Evolutionary conservation across 2,888 invertebrate species (phyloP).

Genomic region (Caenorhabditis auriculariae): DNA sequence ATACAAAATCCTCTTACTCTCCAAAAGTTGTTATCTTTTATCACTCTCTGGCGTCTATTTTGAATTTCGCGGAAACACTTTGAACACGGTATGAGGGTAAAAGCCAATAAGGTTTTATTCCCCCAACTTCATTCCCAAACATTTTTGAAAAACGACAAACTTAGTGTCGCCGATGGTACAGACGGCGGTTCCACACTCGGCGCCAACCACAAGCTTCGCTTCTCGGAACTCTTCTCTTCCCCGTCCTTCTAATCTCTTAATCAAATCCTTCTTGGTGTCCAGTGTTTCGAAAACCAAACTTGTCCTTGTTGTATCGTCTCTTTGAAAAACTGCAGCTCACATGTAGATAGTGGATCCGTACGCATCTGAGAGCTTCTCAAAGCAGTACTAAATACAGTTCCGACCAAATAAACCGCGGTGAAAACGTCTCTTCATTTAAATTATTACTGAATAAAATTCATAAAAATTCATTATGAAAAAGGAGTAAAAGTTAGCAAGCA

Average conservation of each 20-base stretch:
- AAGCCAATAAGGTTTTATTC: no score
- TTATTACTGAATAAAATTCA: background rate
- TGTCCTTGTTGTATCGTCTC: constrained; percentile 11
- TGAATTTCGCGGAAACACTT: no score
- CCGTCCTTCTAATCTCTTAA: constrained; percentile 43
- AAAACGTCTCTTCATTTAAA: background rate
- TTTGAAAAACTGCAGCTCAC: constrained; percentile 20
- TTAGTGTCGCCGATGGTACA: constrained; percentile 46
- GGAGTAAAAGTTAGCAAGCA: background rate
- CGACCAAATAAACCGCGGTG: no score
- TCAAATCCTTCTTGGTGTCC: background rate
- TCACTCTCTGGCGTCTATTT: no score
- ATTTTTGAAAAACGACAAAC: constrained; percentile 7
- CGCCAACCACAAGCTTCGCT: constrained; percentile 38
- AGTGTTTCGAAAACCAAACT: background rate
- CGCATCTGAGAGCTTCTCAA: constrained; percentile 14
- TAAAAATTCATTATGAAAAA: constrained; percentile 2
- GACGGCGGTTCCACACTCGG: constrained; percentile 43
- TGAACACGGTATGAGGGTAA: no score
- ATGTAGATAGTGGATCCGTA: constrained; percentile 12
- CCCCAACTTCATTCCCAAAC: no score
- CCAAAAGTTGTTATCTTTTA: no score
- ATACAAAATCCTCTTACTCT: no score
- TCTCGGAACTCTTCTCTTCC: constrained; percentile 39
- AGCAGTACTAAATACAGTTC: background rate